Evolutionary conservation across 2,888 invertebrate species (phyloP).

Genomic region (Pinctada fucata): DNA sequence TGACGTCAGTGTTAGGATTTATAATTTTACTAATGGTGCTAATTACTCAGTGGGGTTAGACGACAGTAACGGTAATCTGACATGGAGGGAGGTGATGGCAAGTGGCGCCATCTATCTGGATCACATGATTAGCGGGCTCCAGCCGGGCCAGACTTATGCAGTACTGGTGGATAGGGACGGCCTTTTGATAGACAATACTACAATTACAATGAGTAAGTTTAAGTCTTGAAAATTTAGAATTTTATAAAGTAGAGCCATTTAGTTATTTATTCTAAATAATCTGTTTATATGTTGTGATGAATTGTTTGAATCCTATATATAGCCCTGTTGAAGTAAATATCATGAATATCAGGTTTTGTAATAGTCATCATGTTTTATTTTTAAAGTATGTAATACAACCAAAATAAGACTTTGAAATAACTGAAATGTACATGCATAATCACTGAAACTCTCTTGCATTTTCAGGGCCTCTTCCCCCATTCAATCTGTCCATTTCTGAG

Average conservation of each 20-base stretch:
- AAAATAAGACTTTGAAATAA: too few species aligned
- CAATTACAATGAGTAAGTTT: conserved; percentile 36
- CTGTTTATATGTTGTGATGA: too few species aligned
- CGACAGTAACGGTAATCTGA: conserved; percentile 8
- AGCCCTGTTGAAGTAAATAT: too few species aligned
- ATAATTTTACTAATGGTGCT: background rate
- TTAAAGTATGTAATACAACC: too few species aligned
- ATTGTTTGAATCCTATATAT: too few species aligned
- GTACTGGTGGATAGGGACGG: conserved; percentile 26
- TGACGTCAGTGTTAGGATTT: conserved; percentile 15
- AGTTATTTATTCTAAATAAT: too few species aligned
- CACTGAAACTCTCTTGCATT: background rate
- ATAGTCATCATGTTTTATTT: too few species aligned
- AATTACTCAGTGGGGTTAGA: conserved; percentile 11
- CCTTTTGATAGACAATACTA: conserved; percentile 19
- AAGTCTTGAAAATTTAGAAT: background rate
- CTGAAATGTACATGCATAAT: too few species aligned
- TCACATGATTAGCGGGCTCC: conserved; percentile 14
- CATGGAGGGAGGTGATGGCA: background rate
- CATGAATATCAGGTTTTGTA: too few species aligned
- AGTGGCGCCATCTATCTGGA: background rate
- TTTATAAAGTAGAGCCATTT: background rate
- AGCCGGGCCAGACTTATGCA: conserved; percentile 35
- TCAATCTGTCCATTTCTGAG: conserved; percentile 50
- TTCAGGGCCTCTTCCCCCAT: conserved; percentile 58